These are phyloP conservation scores for Zaprionus taronus DNA, from an alignment of 1,140 invertebrate genomes.

Conservation along the genomic window DNA sequence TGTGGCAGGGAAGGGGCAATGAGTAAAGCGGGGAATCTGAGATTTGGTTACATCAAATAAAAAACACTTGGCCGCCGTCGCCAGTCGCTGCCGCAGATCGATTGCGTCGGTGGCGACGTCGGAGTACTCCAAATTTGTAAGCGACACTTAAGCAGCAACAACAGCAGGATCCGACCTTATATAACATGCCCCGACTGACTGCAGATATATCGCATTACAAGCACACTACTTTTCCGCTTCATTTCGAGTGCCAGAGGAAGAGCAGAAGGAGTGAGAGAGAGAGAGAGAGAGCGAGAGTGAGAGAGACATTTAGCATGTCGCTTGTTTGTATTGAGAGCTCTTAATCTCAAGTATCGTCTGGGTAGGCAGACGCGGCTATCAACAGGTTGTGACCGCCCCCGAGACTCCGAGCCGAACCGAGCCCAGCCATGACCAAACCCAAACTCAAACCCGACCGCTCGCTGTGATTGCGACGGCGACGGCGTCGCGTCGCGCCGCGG, in stretches of 20 bases:
- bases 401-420: neutral
- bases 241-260: neutral
- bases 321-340: constrained; percentile 56
- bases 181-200: constrained; percentile 20
- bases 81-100: constrained; percentile 9
- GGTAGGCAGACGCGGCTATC: constrained; percentile 53
- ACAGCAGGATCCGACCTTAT: constrained; percentile 15
- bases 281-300: neutral
- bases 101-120: constrained; percentile 38
- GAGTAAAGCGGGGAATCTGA: constrained; percentile 4
- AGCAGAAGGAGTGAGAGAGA: neutral
- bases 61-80: neutral
- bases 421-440: too few relatives aligned
- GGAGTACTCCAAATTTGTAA: constrained; percentile 27
- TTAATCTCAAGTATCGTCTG: constrained; percentile 69
- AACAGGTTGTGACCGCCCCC: constrained; percentile 77
- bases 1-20: too few relatives aligned
- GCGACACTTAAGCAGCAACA: constrained; percentile 40
- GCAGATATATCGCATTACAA: constrained; percentile 49
- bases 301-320: constrained; percentile 31
- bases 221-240: constrained; percentile 47
- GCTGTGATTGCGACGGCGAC: constrained; percentile 35
- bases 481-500: constrained; percentile 57
- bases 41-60: constrained; percentile 40
- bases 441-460: constrained; percentile 28